These are phyloP conservation scores for Orientallactaga sibirica DNA, from an alignment of 2,797 vertebrate species.

Conservation along the genomic window DNA sequence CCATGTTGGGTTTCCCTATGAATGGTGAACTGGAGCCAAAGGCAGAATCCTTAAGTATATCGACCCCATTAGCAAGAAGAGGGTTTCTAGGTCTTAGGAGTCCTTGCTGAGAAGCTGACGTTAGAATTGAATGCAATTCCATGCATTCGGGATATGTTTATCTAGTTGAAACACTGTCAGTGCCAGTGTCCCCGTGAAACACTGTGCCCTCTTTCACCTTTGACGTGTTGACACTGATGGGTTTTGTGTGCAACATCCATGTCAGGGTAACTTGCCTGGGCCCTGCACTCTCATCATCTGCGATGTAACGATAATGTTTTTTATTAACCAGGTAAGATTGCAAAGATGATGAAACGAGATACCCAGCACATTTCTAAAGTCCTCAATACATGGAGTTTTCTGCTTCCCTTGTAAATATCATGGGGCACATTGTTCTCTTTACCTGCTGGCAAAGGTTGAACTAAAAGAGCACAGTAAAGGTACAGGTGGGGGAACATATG, in stretches of 20 bases:
- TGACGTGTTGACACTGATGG: neutral
- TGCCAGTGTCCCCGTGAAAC: neutral
- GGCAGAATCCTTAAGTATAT: conserved; percentile 2
- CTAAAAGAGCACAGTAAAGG: neutral
- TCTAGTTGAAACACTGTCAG: conserved; percentile 13
- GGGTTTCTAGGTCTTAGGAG: neutral
- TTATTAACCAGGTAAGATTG: neutral
- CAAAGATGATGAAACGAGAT: conserved; percentile 29
- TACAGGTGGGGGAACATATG: neutral
- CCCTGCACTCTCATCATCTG: neutral
- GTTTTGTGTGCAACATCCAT: neutral
- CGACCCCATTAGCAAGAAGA: conserved; percentile 14
- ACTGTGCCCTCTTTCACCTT: neutral
- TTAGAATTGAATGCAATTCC: neutral
- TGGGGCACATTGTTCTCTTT: neutral
- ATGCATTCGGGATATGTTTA: neutral
- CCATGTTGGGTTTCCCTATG: neutral
- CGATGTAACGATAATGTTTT: neutral
- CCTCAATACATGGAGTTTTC: conserved; percentile 15
- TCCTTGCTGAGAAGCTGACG: neutral
- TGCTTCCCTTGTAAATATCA: conserved; percentile 3
- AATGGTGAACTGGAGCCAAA: neutral
- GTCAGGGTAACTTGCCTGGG: neutral
- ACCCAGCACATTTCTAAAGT: neutral
- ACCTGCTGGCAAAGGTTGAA: conserved; percentile 12